Conservation (phyloP, 92 coral and sea anemone genomes). For the Pocillopora meandrina region DNA sequence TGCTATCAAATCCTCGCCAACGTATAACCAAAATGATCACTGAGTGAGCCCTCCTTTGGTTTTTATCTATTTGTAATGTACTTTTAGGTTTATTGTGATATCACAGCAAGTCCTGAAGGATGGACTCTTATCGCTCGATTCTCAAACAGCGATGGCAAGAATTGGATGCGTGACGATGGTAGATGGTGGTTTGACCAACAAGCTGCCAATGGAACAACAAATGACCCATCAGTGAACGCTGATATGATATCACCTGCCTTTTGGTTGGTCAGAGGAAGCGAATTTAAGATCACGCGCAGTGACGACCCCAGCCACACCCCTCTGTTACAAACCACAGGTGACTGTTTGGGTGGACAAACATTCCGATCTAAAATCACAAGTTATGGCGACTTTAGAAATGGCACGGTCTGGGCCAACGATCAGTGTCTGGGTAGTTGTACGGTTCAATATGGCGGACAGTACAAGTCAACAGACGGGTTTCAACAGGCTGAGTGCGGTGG, state of each 20-base stretch:
- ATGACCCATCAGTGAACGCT: neutral
- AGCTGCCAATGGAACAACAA: too few relatives aligned
- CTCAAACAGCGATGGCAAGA: conserved; percentile 29
- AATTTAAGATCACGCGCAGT: conserved; percentile 50
- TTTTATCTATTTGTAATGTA: too few relatives aligned
- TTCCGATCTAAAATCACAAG: too few relatives aligned
- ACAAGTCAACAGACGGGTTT: conserved; percentile 38
- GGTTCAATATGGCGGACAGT: conserved; percentile 33
- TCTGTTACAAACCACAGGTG: conserved; percentile 35
- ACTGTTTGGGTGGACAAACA: conserved; percentile 3
- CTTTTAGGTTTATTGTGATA: neutral
- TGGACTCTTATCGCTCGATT: conserved; percentile 56
- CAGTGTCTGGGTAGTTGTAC: neutral
- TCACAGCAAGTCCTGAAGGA: neutral
- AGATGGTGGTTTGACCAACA: too few relatives aligned
- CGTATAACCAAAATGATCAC: too few relatives aligned
- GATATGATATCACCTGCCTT: conserved; percentile 23
- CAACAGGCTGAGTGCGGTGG: conserved; percentile 33
- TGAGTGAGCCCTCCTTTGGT: too few relatives aligned
- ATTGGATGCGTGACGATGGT: neutral
- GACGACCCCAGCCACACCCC: conserved; percentile 44
- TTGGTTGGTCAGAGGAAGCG: conserved; percentile 31
- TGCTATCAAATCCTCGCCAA: too few relatives aligned
- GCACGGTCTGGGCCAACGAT: too few relatives aligned
- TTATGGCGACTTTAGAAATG: too few relatives aligned